Conservation (phyloP, 2,113 vertebrate genomes). For the Calonectris borealis region DNA sequence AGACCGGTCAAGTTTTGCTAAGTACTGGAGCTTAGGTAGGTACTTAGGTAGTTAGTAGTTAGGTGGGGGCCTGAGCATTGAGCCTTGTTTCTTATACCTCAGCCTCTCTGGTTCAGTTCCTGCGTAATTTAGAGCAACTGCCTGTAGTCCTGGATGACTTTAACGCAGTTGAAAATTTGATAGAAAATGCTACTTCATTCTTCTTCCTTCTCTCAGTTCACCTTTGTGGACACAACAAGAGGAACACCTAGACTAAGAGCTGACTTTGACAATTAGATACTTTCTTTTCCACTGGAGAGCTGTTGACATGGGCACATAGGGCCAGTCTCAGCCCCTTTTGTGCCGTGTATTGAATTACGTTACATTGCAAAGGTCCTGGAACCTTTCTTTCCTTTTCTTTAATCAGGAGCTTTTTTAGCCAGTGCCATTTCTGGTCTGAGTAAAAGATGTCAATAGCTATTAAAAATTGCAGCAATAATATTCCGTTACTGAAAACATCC, state of each 20-base stretch:
- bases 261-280: not conserved
- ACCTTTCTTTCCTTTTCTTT: not conserved
- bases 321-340: not conserved
- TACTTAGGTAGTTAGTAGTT: not conserved
- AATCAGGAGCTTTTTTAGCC: not conserved
- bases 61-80: not conserved
- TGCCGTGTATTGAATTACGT: accelerated
- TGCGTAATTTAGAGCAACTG: not conserved
- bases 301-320: accelerated
- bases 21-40: not conserved
- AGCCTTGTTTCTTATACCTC: not conserved
- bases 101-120: not conserved
- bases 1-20: not conserved
- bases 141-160: not conserved
- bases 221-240: not conserved
- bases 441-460: not conserved
- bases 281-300: not conserved
- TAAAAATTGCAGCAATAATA: not conserved
- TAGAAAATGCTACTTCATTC: not conserved
- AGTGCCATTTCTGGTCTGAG: not conserved
- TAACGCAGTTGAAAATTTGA: not conserved
- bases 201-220: not conserved
- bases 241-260: not conserved
- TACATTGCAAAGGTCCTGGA: not conserved
- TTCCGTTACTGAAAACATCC: not conserved